Percentiles rank a stretch among this genome's conserved stretches.
Evolutionary conservation across 2,888 invertebrate genomes (phyloP).

Genomic region (Acleris cristana): DNA sequence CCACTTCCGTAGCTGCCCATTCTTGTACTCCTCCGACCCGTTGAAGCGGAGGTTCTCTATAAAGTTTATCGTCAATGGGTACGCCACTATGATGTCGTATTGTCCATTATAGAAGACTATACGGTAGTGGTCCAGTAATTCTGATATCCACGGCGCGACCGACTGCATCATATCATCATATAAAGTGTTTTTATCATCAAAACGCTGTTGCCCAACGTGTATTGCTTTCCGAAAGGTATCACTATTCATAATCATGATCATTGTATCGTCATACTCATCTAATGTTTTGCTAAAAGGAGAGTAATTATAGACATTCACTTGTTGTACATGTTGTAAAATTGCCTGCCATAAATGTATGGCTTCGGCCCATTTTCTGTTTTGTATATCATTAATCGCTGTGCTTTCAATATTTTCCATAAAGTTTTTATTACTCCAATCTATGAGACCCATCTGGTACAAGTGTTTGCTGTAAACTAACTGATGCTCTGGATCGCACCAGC

Average conservation of each 20-base stretch:
- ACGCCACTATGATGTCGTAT: slow-evolving; percentile 91
- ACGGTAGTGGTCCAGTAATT: slow-evolving; percentile 82
- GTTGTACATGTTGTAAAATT: background rate
- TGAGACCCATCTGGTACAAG: slow-evolving; percentile 35
- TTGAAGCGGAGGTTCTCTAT: slow-evolving; percentile 85
- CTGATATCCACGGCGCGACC: slow-evolving; percentile 85
- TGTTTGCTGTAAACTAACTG: slow-evolving; percentile 36
- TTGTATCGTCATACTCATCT: background rate
- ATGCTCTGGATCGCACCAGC: slow-evolving; percentile 36
- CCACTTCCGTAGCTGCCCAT: slow-evolving; percentile 86
- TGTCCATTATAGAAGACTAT: slow-evolving; percentile 92
- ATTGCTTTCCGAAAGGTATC: slow-evolving; percentile 84
- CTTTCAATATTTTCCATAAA: background rate
- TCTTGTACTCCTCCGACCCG: slow-evolving; percentile 80
- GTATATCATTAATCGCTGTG: background rate
- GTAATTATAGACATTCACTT: slow-evolving; percentile 5
- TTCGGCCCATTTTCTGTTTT: slow-evolving; percentile 5
- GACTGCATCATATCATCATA: slow-evolving; percentile 88
- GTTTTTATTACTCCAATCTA: slow-evolving; percentile 18
- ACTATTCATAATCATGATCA: slow-evolving; percentile 29
- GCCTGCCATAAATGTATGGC: background rate
- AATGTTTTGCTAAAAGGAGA: slow-evolving; percentile 52
- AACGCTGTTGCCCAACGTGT: slow-evolving; percentile 87
- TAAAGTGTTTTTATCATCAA: slow-evolving; percentile 77
- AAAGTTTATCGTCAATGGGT: slow-evolving; percentile 89